Percentiles rank a stretch among this genome's conserved stretches.
phyloP scores from a whole-genome alignment of 2,888 invertebrate species.

The Antheraea yamamai region DNA sequence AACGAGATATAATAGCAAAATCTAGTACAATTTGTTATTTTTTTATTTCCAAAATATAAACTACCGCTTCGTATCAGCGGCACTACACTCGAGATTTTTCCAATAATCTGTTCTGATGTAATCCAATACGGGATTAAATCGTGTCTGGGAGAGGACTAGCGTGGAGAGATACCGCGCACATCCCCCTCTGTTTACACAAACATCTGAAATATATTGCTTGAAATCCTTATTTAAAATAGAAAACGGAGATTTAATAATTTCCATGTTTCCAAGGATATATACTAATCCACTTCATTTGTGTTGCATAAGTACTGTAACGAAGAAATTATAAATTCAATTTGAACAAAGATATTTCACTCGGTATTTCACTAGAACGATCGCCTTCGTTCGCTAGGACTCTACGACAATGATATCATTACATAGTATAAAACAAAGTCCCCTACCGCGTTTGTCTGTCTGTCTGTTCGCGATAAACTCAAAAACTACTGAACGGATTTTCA shows the following conservation, averaged over 20 bases:
- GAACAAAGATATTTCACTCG: too few relatives aligned
- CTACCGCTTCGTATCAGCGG: constrained; percentile 7
- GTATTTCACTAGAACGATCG: too few relatives aligned
- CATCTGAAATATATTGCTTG: neutral
- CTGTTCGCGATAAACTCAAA: too few relatives aligned
- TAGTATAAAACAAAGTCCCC: too few relatives aligned
- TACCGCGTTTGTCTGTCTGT: too few relatives aligned
- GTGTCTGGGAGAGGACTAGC: neutral
- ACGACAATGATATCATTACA: too few relatives aligned
- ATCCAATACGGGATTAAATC: constrained; percentile 37
- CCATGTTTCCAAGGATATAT: neutral
- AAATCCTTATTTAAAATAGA: neutral
- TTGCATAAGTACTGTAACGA: neutral
- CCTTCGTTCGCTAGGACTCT: too few relatives aligned
- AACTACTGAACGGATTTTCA: too few relatives aligned
- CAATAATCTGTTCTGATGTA: constrained; percentile 50
- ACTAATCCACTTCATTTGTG: neutral
- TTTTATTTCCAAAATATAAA: constrained; percentile 10
- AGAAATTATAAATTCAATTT: neutral
- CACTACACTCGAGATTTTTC: constrained; percentile 40
- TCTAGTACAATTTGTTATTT: constrained; percentile 17
- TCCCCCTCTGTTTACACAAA: neutral
- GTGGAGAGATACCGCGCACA: neutral
- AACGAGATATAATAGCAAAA: neutral
- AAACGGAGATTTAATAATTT: neutral